Evolutionary conservation across 2,888 invertebrate species (phyloP), one percentile per base, ranked within the genome.

Genomic region (Ichneumoninae sp.): DNA sequence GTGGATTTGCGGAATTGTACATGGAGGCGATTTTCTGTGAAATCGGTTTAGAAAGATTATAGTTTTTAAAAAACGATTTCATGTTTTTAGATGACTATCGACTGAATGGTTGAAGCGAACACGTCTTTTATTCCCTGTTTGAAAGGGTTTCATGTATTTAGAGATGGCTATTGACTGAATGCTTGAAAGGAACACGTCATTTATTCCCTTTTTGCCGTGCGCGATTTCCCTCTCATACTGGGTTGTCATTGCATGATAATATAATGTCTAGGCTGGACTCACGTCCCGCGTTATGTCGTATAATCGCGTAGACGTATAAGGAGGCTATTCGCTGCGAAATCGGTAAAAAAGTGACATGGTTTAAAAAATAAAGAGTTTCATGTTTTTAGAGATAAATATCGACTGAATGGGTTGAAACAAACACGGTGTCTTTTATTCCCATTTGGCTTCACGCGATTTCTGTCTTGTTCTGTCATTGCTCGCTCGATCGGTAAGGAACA

Each of bases 71-170:
- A 33, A 33, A 7, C 1, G 33, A 50, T 52, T 19, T 50, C 54
- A 30, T 50, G 52, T 40, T 54, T 50, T 66, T 40, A 65, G 63
- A 75, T 47, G 26, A 30, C 63, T 52, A 36, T 75, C 66, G 66
- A 50, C 16, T 50, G 30, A 75, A 63, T 63, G 47, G 1, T 65
- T 22, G 22, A 50, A 50, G 19, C 52, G 30, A 73, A 73, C 73
- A 50, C 50, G 40, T 10, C 30, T 19, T 75, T 60, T 33, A 60
- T 33, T 16, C 60, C 26, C 30, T 16, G 33, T 16, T 16, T 60
- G n/a, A 33, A 7, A 33, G 0, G 33, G 30, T 52, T 19, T 50
- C 54, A 30, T 26, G 71, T 40, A 36, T 50, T 66, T 22, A 65
- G 63, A 74, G 30, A 65, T 47, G 26, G 33, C 63, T 52, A 22